Percentiles rank a stretch among this genome's conserved stretches.
Evolutionary conservation across 1,140 invertebrate species (phyloP).

Genomic region (Uloborus diversus): DNA sequence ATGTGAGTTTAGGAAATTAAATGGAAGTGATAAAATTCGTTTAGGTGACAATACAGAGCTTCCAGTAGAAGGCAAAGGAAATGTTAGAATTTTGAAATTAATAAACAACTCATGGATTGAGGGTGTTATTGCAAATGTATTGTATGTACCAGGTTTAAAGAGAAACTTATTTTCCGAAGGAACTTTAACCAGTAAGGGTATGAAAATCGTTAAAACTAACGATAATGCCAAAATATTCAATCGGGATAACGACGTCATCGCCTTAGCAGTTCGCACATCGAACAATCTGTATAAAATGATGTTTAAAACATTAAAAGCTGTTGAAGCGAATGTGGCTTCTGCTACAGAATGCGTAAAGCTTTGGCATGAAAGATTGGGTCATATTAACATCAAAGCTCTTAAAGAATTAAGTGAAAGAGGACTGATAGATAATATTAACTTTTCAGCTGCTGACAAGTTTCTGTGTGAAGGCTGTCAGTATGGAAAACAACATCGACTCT

Average conservation of each 20-base stretch:
- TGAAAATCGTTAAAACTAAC: neutral
- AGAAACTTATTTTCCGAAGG: neutral
- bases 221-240: neutral
- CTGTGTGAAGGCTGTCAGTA: constrained; percentile 11
- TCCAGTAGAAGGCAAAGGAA: neutral
- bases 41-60: constrained; percentile 5
- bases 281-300: constrained; percentile 18
- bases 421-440: constrained; percentile 3
- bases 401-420: neutral
- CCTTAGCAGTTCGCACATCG: neutral
- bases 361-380: constrained; percentile 34
- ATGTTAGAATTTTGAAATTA: constrained; percentile 9
- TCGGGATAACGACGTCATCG: neutral
- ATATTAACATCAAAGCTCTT: constrained; percentile 14
- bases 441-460: neutral
- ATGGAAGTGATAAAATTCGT: neutral
- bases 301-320: neutral
- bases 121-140: neutral
- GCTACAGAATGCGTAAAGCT: neutral
- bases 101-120: neutral
- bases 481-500: neutral
- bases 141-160: constrained; percentile 4
- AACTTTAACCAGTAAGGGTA: too few relatives aligned
- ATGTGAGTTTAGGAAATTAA: neutral
- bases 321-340: constrained; percentile 7